Percentiles rank a stretch among this genome's conserved stretches.
These are phyloP conservation scores for Tryphoninae sp. DNA, from an alignment of 2,888 invertebrate genomes.

Conservation along the genomic window DNA sequence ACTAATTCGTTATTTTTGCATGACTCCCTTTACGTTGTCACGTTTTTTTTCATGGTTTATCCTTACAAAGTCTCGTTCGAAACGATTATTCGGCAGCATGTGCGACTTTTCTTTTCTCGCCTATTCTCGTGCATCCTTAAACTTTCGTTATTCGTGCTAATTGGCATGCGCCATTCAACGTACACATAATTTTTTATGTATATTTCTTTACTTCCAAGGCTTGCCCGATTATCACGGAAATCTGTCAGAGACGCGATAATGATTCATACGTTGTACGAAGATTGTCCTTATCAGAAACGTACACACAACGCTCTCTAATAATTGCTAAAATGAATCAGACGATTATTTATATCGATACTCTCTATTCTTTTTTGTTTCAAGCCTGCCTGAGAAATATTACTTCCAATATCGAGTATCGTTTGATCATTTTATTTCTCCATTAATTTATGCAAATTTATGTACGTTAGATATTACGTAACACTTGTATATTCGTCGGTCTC, in stretches of 20 bases:
- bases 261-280: slow-evolving; percentile 16
- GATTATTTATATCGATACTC: neutral
- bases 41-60: slow-evolving; percentile 11
- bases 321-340: slow-evolving; percentile 26
- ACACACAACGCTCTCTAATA: slow-evolving; percentile 10
- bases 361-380: neutral
- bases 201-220: slow-evolving; percentile 23
- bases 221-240: slow-evolving; percentile 16
- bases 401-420: neutral
- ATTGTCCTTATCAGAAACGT: slow-evolving; percentile 50
- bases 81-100: neutral
- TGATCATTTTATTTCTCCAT: neutral
- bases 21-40: slow-evolving; percentile 14
- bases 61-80: neutral
- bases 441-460: slow-evolving; percentile 2
- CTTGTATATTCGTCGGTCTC: slow-evolving; percentile 30
- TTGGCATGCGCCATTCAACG: slow-evolving; percentile 31
- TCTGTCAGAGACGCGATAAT: slow-evolving; percentile 48
- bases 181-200: neutral
- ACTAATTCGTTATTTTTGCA: slow-evolving; percentile 17
- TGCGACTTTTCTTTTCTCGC: neutral
- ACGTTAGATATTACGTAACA: slow-evolving; percentile 46
- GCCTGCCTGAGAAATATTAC: neutral
- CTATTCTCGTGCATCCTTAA: slow-evolving; percentile 16
- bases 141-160: slow-evolving; percentile 24